Base-by-base conservation (phyloP, 2,113 vertebrate species). In the Tympanuchus pallidicinctus region DNA sequence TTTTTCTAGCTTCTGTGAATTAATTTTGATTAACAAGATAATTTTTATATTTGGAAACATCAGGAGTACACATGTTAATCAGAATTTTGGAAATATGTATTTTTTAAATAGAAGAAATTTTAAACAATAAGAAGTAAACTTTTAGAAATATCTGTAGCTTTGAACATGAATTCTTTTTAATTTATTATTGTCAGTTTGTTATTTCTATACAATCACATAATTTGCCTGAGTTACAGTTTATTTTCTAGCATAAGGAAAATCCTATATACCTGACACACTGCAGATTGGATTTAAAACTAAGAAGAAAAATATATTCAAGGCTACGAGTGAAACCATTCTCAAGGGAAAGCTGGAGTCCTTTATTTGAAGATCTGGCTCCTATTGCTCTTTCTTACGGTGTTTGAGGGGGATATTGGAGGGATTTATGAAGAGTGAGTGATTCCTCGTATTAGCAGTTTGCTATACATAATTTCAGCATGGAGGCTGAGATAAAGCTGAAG, bases 1-100 rank as follows among this genome's bases (percentile, higher is more conserved):
- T 82, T 57, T 93, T 83, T 92, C 67, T 78, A 87, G 90, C 89
- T 96, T 94, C 82, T 97, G 65, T 93, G 92, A 97, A 78, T 63
- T 80, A 83, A 47, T 67, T 87, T 86, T 92, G 89, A 61, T 57
- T 94, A 96, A 7, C 5, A 91, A 94, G 93, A 74, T 59, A 93
- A 27, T 38, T 90, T 97, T 65, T 76, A 57, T 59, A 82, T 63
- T 63, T 90, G 59, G 57, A 93, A 96, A 92, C 90, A 92, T 54
- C 76, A 75, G 76, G 25, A 88, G 57, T 75, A 42, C 8, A 64
- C 14, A 11, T 2, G 66, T 78, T 67, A 45, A 78, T 61, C 8
- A 36, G 57, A 75, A 64, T 61, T 89, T 86, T 40, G 4, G 36
- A 83, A 80, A 81, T 38, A 15, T 0, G 80, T 45, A 82, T 60